Evolutionary conservation across 2,113 vertebrate genomes (phyloP).

Genomic region (Narcine bancroftii): DNA sequence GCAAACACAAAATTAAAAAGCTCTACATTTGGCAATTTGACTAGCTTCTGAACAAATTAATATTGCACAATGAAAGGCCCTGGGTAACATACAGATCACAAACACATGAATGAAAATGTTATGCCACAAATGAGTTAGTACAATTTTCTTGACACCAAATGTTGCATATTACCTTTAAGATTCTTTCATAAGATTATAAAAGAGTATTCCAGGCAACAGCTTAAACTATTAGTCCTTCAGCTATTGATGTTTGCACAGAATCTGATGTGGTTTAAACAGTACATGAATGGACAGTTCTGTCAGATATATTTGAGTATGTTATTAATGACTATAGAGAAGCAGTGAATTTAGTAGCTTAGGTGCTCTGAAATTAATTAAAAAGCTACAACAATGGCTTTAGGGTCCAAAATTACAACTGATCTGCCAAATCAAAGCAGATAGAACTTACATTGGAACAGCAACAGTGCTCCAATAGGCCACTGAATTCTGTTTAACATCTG

Average conservation of each 20-base stretch:
- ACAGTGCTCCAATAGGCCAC: background rate
- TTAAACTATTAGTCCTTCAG: background rate
- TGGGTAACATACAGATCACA: background rate
- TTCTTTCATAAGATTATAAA: slow-evolving; percentile 24
- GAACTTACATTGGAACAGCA: background rate
- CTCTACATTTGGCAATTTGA: slow-evolving; percentile 30
- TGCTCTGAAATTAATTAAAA: slow-evolving; percentile 5
- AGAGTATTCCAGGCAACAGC: background rate
- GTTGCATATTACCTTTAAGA: slow-evolving; percentile 24
- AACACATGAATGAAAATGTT: slow-evolving; percentile 19
- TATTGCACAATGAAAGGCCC: slow-evolving; percentile 11
- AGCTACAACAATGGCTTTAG: background rate
- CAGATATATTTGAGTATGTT: slow-evolving; percentile 22
- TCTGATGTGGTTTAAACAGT: background rate
- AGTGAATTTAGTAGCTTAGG: background rate
- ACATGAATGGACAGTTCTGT: background rate
- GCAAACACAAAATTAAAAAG: background rate
- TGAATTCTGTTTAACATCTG: background rate
- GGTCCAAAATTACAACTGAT: slow-evolving; percentile 11
- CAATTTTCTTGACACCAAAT: slow-evolving; percentile 3
- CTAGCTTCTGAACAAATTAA: slow-evolving; percentile 2
- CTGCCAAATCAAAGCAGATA: background rate
- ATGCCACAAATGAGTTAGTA: background rate
- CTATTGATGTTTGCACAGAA: slow-evolving; percentile 3
- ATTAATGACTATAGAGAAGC: no score